Conservation (phyloP, 2,113 vertebrate species). For the Struthidea cinerea region DNA sequence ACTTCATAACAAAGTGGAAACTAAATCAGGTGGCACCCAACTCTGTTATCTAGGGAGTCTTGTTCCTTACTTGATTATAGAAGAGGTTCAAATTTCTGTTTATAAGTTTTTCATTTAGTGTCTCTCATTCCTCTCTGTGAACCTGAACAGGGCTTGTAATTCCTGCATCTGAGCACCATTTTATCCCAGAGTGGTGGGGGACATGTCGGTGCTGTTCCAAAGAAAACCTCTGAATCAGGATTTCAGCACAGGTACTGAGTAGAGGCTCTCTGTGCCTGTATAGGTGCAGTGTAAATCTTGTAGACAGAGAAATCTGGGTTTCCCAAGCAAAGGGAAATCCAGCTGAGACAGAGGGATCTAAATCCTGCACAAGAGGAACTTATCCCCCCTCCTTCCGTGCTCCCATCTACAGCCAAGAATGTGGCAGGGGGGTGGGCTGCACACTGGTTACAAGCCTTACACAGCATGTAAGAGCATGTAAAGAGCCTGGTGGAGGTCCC, state of each 20-base stretch:
- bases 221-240: neutral
- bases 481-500: neutral
- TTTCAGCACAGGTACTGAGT: neutral
- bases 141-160: neutral
- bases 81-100: neutral
- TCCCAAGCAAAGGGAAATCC: neutral
- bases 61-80: neutral
- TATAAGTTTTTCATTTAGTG: neutral
- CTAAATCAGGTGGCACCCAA: neutral
- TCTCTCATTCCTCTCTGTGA: neutral
- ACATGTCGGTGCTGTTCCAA: neutral
- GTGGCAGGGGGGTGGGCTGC: accelerated
- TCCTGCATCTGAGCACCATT: neutral
- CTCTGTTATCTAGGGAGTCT: neutral
- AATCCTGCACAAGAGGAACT: neutral
- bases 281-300: neutral
- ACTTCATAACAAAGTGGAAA: neutral
- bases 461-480: accelerated
- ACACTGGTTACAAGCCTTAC: accelerated
- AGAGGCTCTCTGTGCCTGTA: neutral
- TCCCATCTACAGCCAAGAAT: neutral
- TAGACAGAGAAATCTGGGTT: neutral
- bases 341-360: neutral
- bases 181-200: neutral
- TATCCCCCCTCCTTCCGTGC: neutral